Evolutionary conservation across 2,797 vertebrate species (phyloP).

Genomic region (Chaetodon trifasciatus): DNA sequence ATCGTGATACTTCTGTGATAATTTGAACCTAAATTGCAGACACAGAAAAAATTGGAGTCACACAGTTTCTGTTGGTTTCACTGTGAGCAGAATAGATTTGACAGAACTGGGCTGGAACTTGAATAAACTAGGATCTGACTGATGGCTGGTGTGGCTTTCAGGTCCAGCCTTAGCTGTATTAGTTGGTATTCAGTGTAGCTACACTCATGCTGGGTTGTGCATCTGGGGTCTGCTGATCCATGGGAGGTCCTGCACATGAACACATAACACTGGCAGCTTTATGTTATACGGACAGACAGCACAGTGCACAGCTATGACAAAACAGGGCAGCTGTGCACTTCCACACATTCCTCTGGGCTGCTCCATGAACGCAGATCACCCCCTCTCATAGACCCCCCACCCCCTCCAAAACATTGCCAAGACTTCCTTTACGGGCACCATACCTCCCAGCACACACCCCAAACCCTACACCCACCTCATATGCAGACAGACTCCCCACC

Average conservation of each 20-base stretch:
- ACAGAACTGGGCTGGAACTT: slow-evolving; percentile 30
- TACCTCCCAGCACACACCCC: slow-evolving; percentile 28
- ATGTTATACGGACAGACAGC: slow-evolving; percentile 75
- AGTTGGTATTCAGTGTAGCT: slow-evolving; percentile 30
- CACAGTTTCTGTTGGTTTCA: neutral
- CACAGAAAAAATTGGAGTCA: neutral
- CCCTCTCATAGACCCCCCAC: slow-evolving; percentile 17
- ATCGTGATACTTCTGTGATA: neutral
- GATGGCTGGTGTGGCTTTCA: slow-evolving; percentile 36
- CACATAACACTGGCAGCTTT: slow-evolving; percentile 77
- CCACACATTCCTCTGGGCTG: slow-evolving; percentile 79
- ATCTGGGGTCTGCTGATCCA: slow-evolving; percentile 50
- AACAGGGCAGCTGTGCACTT: slow-evolving; percentile 84
- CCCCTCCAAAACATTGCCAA: slow-evolving; percentile 52
- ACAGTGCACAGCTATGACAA: slow-evolving; percentile 75
- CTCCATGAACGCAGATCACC: slow-evolving; percentile 60
- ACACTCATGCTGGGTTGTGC: slow-evolving; percentile 56
- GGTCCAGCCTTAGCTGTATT: slow-evolving; percentile 12
- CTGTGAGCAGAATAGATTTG: slow-evolving; percentile 5
- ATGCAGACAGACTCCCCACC: slow-evolving; percentile 39
- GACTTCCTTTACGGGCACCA: slow-evolving; percentile 66
- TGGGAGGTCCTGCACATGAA: slow-evolving; percentile 74
- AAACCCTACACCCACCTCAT: slow-evolving; percentile 16
- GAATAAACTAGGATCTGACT: slow-evolving; percentile 36
- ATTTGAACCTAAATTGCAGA: neutral